These are phyloP conservation scores for Cheirogaleus medius DNA, from an alignment of 2,113 vertebrate genomes.

Conservation along the genomic window DNA sequence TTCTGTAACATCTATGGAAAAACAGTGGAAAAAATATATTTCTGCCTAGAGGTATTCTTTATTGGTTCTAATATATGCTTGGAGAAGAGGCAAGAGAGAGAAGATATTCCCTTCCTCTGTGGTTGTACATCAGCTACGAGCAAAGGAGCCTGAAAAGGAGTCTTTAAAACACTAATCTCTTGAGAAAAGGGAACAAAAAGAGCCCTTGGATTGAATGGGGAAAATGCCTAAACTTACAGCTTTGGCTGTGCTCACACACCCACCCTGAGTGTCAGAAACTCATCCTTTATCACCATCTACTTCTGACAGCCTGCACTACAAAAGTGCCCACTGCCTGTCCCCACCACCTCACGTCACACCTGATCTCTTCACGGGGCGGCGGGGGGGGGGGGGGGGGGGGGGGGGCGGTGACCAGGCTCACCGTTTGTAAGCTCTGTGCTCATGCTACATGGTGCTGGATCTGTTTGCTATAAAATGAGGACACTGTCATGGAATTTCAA, in stretches of 20 bases:
- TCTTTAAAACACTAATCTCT: not conserved
- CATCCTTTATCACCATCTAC: too few species aligned
- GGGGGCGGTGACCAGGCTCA: not conserved
- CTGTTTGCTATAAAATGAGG: conserved; percentile 39
- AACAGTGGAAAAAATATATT: not conserved
- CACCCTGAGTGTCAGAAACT: not conserved
- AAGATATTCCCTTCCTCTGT: not conserved
- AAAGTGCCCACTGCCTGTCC: not conserved
- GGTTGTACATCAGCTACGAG: not conserved
- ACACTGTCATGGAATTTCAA: conserved; percentile 28
- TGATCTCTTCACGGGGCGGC: not conserved
- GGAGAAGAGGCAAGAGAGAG: not conserved
- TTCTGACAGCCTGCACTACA: too few species aligned
- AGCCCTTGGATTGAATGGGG: not conserved
- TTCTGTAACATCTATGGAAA: not conserved
- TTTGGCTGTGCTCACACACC: not conserved
- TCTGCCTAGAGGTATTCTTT: not conserved
- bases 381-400: too few species aligned
- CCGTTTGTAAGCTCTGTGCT: not conserved
- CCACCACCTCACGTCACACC: rapidly evolving
- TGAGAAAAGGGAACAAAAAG: not conserved
- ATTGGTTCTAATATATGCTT: not conserved
- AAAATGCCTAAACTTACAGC: not conserved
- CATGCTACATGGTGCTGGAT: not conserved
- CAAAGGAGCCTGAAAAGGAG: not conserved